A percentile compares a stretch with the other conserved stretches of the same genome.
phyloP scores from a whole-genome alignment of 2,113 vertebrate genomes.

The Eolophus roseicapilla region DNA sequence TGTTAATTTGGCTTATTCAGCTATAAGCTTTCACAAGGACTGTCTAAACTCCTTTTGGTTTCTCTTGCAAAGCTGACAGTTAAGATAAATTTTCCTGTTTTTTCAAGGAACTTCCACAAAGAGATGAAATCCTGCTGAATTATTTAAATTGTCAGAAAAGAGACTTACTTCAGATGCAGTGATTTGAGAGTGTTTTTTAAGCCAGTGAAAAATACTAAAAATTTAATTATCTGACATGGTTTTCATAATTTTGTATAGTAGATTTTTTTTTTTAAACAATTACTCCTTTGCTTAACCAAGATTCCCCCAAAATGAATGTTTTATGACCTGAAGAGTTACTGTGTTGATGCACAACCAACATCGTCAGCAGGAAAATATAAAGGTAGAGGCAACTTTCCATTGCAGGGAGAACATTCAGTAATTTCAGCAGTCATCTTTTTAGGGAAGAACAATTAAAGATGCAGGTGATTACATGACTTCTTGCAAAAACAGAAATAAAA shows the following conservation, averaged over 20 bases:
- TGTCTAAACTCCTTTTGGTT: neutral
- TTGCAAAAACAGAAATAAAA: neutral
- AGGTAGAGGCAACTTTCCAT: neutral
- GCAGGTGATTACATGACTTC: neutral
- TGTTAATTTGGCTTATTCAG: neutral
- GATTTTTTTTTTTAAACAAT: neutral
- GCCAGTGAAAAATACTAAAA: neutral
- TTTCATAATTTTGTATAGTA: neutral
- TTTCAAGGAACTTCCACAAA: neutral
- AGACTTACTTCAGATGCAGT: neutral
- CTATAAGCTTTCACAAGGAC: neutral
- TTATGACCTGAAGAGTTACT: neutral
- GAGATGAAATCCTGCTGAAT: neutral
- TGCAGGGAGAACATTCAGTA: neutral
- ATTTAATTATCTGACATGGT: neutral
- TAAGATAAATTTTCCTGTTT: neutral
- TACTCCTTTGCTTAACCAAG: neutral
- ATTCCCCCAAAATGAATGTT: neutral
- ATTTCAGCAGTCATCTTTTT: neutral
- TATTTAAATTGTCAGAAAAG: neutral
- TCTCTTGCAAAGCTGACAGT: neutral
- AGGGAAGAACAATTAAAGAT: neutral
- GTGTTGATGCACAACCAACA: neutral
- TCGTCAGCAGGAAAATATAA: neutral
- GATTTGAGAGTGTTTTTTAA: neutral